Base-by-base conservation (phyloP, 2,888 invertebrate species). In the Aelia acuminata region DNA sequence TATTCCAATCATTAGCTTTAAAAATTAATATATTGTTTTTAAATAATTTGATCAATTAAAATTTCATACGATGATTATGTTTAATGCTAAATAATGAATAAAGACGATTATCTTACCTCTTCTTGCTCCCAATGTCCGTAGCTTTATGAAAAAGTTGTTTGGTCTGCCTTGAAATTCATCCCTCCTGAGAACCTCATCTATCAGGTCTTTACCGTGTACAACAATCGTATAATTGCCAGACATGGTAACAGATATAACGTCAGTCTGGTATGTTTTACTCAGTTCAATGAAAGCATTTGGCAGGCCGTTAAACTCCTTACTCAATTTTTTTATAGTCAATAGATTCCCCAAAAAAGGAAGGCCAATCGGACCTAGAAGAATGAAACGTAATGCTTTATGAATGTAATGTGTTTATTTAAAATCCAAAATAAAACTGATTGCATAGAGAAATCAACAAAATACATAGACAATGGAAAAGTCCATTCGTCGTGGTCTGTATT, bases 111-210 rank as follows among this genome's bases (percentile, higher is more conserved):
- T 35, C 90, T 90, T 89, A 94, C 94, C 94, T 92, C 93, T 93
- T 90, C 92, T 93, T 1, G 93, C 93, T 43, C 95, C 95, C 94
- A 95, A 94, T 26, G 94, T 94, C 47, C 95, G 57, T 22, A 95
- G 91, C 49, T 94, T 93, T 26, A 94, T 92, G 90, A 95, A 95
- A 91, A 95, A 95, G 89, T 94, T 94, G 91, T 95, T 94, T 0
- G 96, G 96, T 39, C 96, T 92, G 0, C 94, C 95, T 89, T 94
- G 94, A 90, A 93, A 96, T 39, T 94, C 94, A 88, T 95, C 95
- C 22, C 92, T 92, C 0, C 92, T 92, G 84, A 95, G 92, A 3
- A 95, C 93, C 88, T 93, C 92, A 22, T 93, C 93, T 0, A 95
- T 92, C 1, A 93, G 90, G 3, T 93, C 92, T 90, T 93, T 93